Base-by-base conservation (phyloP, 2,797 vertebrate species). In the Synanceia verrucosa region DNA sequence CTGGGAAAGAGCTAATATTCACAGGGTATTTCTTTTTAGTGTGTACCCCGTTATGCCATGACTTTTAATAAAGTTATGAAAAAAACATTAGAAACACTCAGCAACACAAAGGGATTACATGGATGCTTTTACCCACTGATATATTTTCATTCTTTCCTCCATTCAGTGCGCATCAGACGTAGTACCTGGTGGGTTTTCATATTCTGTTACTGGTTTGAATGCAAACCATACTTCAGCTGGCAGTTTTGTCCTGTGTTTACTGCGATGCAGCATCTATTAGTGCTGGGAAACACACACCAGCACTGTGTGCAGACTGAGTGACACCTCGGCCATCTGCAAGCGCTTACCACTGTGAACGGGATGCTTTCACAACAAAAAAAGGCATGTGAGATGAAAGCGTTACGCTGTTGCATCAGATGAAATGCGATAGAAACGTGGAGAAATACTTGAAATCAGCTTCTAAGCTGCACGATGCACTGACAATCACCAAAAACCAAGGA, bases 311-410 rank as follows among this genome's bases (percentile, higher is more conserved):
- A 37, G 46, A 68, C 61, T 31, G 46, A 52, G 46, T 73, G 79
- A 85, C 69, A 70, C 73, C 80, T 73, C 57, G 18, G 29, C 82
- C 82, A 75, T 82, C 56, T 85, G 85, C 70, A 71, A 56, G 53
- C 6, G 5, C 65, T 79, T 78, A 70, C 51, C 65, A 34, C 76
- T 67, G 51, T 78, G 44, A 73, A 43, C 29, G 11, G 57, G 53
- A 56, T 19, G 24, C 67, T 57, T 65, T 63, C 13, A 43, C 33
- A 61, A 34, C 36, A 73, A 36, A 70, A 43, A 43, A 19, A 19
- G 39, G 4, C 5, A 6, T 14, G 9, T 34, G 9, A 26, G 28
- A 63, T 13, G 21, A 59, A 62, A 62, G 7, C 12, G 26, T 18
- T 28, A 3, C 7, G 33, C 18, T 33, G 4, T 28, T 58, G 37